phyloP scores from a whole-genome alignment of 2,113 vertebrate genomes.

The Orcinus orca region DNA sequence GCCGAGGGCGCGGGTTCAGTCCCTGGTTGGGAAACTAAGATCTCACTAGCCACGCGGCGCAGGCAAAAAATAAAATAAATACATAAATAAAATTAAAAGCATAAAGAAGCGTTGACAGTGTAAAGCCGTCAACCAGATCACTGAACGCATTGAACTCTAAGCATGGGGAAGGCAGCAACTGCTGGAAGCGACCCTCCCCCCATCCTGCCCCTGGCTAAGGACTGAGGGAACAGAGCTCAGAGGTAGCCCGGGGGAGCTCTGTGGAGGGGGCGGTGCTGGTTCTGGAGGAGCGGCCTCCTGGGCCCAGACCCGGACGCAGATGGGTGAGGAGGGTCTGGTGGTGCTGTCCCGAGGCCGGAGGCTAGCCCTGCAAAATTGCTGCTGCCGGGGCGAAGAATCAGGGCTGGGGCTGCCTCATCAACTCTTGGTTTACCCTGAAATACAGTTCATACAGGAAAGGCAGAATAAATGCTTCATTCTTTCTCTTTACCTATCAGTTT shows the following conservation, averaged over 20 bases:
- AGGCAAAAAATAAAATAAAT: too few relatives aligned
- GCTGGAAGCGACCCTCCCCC: background rate
- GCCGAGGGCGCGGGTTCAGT: too few relatives aligned
- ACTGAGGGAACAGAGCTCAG: background rate
- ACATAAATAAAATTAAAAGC: too few relatives aligned
- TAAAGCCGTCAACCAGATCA: background rate
- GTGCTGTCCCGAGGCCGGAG: background rate
- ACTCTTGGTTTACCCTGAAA: background rate
- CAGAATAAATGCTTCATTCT: rapidly evolving
- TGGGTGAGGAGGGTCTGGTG: too few relatives aligned
- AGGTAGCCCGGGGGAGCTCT: background rate
- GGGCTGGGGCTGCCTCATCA: rapidly evolving
- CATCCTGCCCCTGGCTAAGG: rapidly evolving
- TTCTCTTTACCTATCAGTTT: background rate
- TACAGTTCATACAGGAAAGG: background rate
- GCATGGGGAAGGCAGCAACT: too few relatives aligned
- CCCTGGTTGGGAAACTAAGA: too few relatives aligned
- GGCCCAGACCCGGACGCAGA: background rate
- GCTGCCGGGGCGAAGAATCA: background rate
- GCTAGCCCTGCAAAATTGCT: background rate
- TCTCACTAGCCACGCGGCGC: too few relatives aligned
- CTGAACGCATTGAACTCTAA: background rate
- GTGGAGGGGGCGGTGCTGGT: background rate
- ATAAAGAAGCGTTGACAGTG: background rate
- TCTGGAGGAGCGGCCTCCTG: background rate